phyloP scores from a whole-genome alignment of 2,797 vertebrate genomes.

The Anguilla obscura region DNA sequence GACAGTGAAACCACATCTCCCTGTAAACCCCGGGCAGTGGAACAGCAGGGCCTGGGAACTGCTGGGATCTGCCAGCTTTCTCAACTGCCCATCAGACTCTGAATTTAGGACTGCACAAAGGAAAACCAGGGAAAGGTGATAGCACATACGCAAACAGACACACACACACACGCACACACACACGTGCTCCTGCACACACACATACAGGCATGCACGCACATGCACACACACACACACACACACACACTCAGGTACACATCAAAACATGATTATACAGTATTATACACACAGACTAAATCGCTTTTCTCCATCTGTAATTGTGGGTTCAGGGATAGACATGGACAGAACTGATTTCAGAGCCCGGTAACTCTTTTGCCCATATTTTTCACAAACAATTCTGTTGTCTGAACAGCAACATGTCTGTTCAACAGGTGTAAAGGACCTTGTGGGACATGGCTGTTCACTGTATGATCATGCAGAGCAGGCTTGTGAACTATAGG shows the following conservation, averaged over 20 bases:
- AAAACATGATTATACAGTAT: background rate
- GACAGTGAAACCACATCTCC: conserved; percentile 62
- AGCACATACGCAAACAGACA: background rate
- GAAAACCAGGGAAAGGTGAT: conserved; percentile 42
- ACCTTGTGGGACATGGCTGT: background rate
- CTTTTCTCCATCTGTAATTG: background rate
- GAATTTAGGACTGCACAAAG: conserved; percentile 30
- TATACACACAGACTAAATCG: background rate
- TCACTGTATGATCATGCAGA: background rate
- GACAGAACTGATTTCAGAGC: background rate
- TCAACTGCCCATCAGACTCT: conserved; percentile 30
- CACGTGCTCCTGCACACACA: background rate
- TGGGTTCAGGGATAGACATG: background rate
- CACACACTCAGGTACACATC: background rate
- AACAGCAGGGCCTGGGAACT: conserved; percentile 67
- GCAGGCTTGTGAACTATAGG: background rate
- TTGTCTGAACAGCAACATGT: background rate
- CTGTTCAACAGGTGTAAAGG: background rate
- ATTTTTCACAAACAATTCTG: background rate
- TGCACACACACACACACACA: background rate
- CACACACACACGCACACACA: background rate
- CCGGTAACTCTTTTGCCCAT: background rate
- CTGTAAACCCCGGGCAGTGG: conserved; percentile 46
- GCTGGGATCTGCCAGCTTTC: conserved; percentile 43
- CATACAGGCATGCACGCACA: background rate